Evolutionary conservation across 1,140 invertebrate species (phyloP), one percentile per base, ranked within the genome.

Genomic region (Panagrolaimus sp.): DNA sequence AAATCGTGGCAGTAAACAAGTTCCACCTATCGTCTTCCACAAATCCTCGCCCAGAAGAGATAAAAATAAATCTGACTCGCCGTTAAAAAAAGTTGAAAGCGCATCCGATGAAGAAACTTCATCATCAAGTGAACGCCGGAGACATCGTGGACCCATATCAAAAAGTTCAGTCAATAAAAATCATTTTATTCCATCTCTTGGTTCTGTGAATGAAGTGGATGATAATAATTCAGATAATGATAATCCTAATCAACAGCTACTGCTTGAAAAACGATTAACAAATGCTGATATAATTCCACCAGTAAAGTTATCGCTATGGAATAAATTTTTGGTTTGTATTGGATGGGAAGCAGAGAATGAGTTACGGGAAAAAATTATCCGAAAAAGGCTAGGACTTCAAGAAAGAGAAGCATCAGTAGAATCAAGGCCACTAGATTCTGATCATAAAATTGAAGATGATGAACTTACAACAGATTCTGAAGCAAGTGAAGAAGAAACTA

Each of bases 101-200:
- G 5, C 27, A 0, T 57, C 51, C 1, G 51, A 57, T 57, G 51
- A 57, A 13, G 51, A 57, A 11, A 25, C 51, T 57, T 20, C 20
- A 16, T 20, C 51, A 27, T 25, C 51, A 11, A 20, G 14, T 11
- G 20, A 20, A n/a, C 20, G n/a, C 1, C 51, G 27, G 4, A 14
- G 51, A 5, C 51, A 20, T 2, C 20, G 27, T 8, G 27, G 20
- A 20, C 51, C 51, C 0, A 27, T 57, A 0, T 38, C 31, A 38
- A 38, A 38, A 38, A 38, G 31, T 38, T 38, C 31, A 4, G 31
- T 38, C 31, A 38, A 38, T 7, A 38, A 38, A 38, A 57, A 57
- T 20, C 51, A 57, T 11, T 57, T 57, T 20, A 57, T 57, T 16
- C 51, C 51, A 57, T 57, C 51, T 20, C 51, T 57, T 1, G 51